Evolutionary conservation across 2,888 invertebrate species (phyloP).

Genomic region (Enchytraeus crypticus): DNA sequence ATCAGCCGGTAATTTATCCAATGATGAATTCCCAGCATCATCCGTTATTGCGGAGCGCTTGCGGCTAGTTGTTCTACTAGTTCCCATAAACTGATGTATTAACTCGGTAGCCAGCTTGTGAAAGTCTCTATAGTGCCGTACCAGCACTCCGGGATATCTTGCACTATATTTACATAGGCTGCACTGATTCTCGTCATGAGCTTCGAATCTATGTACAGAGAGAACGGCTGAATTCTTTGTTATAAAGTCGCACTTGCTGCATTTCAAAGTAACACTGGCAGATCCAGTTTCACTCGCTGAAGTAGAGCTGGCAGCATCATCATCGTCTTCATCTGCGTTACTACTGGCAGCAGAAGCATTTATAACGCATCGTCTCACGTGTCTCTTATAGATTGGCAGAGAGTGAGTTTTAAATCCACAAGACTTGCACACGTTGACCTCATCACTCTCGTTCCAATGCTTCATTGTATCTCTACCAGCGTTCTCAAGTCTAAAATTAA

Average conservation of each 20-base stretch:
- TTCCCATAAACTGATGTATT: background rate
- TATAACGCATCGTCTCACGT: constrained; percentile 1
- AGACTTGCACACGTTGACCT: background rate
- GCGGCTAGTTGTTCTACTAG: background rate
- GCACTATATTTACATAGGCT: background rate
- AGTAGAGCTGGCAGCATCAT: no score
- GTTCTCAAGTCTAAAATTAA: no score
- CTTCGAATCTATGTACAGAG: background rate
- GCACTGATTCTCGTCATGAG: background rate
- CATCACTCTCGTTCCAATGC: constrained; percentile 8
- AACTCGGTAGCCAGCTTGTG: background rate
- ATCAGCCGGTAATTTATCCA: no score
- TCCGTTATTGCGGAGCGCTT: no score
- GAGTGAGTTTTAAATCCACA: constrained; percentile 10
- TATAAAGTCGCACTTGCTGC: background rate
- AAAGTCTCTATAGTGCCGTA: background rate
- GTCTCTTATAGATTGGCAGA: constrained; percentile 8
- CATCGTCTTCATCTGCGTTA: no score
- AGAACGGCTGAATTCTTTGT: background rate
- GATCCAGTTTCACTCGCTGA: background rate
- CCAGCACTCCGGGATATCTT: background rate
- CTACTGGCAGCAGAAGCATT: background rate
- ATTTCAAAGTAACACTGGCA: background rate
- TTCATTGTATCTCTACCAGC: no score
- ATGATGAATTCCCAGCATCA: no score